Evolutionary conservation across 2,113 vertebrate genomes (phyloP).

Genomic region (Aptenodytes patagonicus): DNA sequence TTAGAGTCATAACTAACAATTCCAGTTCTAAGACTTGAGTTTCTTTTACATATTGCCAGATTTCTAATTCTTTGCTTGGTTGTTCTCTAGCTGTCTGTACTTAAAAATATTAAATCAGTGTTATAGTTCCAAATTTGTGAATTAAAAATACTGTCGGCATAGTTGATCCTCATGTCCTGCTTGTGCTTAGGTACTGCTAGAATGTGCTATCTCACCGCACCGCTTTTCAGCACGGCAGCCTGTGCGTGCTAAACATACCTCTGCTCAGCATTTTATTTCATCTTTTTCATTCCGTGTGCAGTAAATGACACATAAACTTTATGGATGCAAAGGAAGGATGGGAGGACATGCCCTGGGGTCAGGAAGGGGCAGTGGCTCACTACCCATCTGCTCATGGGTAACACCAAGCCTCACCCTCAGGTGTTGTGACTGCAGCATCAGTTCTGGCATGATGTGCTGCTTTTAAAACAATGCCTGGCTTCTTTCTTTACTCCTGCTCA

Average conservation of each 20-base stretch:
- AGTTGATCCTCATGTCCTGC: neutral
- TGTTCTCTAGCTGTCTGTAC: neutral
- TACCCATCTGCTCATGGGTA: neutral
- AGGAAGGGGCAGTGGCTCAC: neutral
- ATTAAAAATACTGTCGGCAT: neutral
- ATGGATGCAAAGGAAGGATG: rapidly evolving
- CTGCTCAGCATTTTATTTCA: neutral
- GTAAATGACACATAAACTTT: neutral
- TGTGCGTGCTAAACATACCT: neutral
- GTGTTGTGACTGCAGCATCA: neutral
- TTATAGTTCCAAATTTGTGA: neutral
- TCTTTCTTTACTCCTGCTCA: neutral
- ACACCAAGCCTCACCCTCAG: neutral
- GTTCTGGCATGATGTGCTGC: neutral
- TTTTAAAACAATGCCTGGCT: neutral
- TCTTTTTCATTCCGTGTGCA: neutral
- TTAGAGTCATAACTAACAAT: neutral
- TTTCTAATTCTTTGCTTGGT: neutral
- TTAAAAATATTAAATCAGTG: neutral
- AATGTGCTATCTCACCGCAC: rapidly evolving
- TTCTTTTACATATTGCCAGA: neutral
- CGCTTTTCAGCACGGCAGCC: neutral
- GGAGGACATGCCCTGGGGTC: neutral
- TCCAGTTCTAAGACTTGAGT: neutral
- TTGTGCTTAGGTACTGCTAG: neutral